Evolutionary conservation across 1,140 invertebrate genomes (phyloP), one percentile per base, ranked within the genome.

Genomic region (Plutomurus gul): DNA sequence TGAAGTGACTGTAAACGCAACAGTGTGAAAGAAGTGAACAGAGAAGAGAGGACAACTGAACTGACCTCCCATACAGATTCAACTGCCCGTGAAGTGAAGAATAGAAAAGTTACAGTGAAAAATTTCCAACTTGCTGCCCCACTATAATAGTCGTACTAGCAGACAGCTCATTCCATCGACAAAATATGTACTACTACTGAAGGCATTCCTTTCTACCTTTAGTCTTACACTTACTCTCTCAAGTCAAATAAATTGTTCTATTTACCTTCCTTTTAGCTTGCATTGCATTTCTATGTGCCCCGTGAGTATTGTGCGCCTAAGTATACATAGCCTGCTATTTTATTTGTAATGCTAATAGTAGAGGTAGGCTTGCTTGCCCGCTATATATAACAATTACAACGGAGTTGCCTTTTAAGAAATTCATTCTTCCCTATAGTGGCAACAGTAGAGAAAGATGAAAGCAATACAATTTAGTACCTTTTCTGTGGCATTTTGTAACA

Each of bases 11-110:
- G 56, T 65, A 27, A 33, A 27, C 11, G 56, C 18, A 18, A n/a
- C 8, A 30, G 27, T 27, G 56, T 65, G 27, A 30, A 65, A 65
- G 56, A 65, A 65, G 8, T 11, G 13, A 65, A 65, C n/a, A n/a
- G 27, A 30, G 36, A 65, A 30, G 36, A 65, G 8, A 6, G 13
- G 36, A 65, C 37, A 77, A 70, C 36, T 56, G 13, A 39, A 76
- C 77, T 77, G 74, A 77, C 74, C 75, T 80, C 79, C 75, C 75
- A 70, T 76, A 77, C 37, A 46, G 47, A 78, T 25, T 72, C 75
- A 76, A 76, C 70, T 76, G 78, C 60, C 78, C 74, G 78, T 80
- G 78, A 80, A 75, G 27, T 65, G 56, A 65, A 65, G 56, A 65
- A 65, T 65, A 65, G 56, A 65, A 65, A 65, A 65, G 30, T 65